Evolutionary conservation across 1,140 invertebrate genomes (phyloP).

Genomic region (Metopolophium dirhodum): DNA sequence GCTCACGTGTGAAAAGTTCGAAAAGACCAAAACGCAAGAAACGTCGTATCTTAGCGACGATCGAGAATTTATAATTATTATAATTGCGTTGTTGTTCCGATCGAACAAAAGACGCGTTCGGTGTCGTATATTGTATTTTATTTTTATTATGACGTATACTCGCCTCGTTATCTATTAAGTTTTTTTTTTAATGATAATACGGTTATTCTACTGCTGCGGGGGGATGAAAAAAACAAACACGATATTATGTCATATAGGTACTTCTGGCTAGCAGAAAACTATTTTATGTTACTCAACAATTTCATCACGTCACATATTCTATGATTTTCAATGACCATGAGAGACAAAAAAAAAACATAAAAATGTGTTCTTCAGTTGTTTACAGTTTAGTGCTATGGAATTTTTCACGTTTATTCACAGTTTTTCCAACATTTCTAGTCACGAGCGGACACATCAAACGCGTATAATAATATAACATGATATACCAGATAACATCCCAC

Average conservation of each 20-base stretch:
- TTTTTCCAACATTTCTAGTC: neutral
- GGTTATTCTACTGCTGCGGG: neutral
- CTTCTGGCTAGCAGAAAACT: neutral
- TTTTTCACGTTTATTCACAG: neutral
- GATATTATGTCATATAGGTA: neutral
- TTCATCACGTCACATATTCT: neutral
- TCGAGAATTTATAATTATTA: neutral
- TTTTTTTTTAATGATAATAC: neutral
- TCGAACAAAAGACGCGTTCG: neutral
- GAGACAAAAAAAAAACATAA: neutral
- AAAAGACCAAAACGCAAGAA: neutral
- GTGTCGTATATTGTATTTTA: neutral
- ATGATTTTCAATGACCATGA: neutral
- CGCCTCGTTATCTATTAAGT: neutral
- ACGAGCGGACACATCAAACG: constrained; percentile 18
- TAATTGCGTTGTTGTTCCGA: neutral
- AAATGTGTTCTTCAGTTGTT: neutral
- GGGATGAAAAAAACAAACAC: neutral
- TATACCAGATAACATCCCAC: neutral
- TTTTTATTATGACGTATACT: neutral
- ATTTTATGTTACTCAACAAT: neutral
- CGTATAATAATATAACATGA: neutral
- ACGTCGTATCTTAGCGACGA: neutral
- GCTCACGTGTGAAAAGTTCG: neutral
- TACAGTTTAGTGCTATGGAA: constrained; percentile 16